phyloP scores from a whole-genome alignment of 2,888 invertebrate genomes.

The Crocallis elinguaria region DNA sequence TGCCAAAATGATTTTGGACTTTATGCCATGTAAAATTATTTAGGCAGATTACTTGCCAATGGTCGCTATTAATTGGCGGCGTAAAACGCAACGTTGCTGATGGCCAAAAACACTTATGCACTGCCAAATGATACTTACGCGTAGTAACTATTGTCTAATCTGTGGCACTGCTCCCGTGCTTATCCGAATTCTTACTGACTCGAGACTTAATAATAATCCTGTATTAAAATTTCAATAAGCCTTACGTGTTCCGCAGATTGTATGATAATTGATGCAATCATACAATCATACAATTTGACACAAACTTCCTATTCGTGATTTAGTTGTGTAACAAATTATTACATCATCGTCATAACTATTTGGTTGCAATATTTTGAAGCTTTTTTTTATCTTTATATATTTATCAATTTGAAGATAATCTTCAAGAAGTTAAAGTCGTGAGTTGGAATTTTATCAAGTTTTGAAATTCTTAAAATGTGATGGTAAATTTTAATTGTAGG shows the following conservation, averaged over 20 bases:
- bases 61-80: too few relatives aligned
- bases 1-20: too few relatives aligned
- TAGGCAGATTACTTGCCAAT: too few relatives aligned
- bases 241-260: conserved; percentile 14
- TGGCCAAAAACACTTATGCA: too few relatives aligned
- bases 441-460: background rate
- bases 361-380: conserved; percentile 4
- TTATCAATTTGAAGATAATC: background rate
- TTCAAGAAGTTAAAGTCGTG: background rate
- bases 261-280: conserved; percentile 13
- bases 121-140: too few relatives aligned
- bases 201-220: too few relatives aligned
- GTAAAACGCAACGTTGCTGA: too few relatives aligned
- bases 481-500: background rate
- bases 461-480: background rate
- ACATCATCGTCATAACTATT: conserved; percentile 7
- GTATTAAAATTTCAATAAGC: background rate
- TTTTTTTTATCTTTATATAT: too few relatives aligned
- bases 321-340: conserved; percentile 16
- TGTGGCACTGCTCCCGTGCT: too few relatives aligned
- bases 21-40: too few relatives aligned
- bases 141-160: too few relatives aligned
- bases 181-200: too few relatives aligned
- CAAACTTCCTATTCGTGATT: conserved; percentile 25
- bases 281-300: conserved; percentile 24